A percentile compares a stretch with the other conserved stretches of the same genome.
Conservation (phyloP, 2,113 vertebrate species). For the Semnornis frantzii region DNA sequence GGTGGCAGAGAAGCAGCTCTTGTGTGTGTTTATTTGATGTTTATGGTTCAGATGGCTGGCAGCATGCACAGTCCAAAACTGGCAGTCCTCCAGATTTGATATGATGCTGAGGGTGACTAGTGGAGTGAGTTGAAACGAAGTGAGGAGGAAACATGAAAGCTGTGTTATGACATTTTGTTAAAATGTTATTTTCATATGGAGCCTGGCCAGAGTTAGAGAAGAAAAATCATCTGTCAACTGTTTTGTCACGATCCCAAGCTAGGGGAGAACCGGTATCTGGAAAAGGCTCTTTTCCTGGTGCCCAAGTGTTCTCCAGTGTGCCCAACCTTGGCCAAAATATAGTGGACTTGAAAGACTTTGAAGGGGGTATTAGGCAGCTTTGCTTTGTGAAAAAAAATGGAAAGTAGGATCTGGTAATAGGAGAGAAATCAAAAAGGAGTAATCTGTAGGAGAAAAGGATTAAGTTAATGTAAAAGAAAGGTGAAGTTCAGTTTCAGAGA, state of each 20-base stretch:
- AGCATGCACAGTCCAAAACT: not conserved
- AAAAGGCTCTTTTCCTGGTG: not conserved
- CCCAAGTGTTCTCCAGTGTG: not conserved
- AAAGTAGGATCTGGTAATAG: not conserved
- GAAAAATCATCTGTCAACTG: not conserved
- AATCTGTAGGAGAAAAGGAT: not conserved
- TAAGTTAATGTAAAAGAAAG: not conserved
- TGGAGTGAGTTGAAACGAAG: not conserved
- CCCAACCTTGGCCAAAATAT: not conserved
- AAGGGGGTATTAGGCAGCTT: not conserved
- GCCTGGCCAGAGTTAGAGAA: not conserved
- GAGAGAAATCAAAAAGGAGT: not conserved
- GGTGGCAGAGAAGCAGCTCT: constrained; percentile 24
- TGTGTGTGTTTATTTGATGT: constrained; percentile 41
- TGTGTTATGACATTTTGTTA: not conserved
- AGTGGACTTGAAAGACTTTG: not conserved
- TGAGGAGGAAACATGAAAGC: not conserved
- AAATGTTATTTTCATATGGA: not conserved
- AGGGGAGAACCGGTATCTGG: not conserved
- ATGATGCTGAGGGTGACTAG: not conserved
- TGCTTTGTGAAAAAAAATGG: not conserved
- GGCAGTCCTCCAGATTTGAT: constrained; percentile 6
- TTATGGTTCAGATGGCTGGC: constrained; percentile 25
- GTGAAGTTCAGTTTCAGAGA: not conserved
- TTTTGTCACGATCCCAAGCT: not conserved